A percentile compares a stretch with the other conserved stretches of the same genome.
Evolutionary conservation across 1,140 invertebrate genomes (phyloP).

Genomic region (Campoletis sonorensis): DNA sequence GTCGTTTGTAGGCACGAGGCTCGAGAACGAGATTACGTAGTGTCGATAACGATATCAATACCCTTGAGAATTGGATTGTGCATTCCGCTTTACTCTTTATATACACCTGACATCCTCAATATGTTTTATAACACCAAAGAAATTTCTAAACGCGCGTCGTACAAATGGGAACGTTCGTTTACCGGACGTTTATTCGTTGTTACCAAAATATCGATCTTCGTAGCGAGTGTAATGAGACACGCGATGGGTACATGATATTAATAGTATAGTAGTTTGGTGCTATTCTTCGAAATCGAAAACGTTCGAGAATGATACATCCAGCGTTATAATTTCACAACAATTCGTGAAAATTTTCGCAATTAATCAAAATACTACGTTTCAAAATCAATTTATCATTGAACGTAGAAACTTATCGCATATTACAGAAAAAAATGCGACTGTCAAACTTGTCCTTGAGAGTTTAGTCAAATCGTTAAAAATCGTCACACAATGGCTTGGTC

Average conservation of each 20-base stretch:
- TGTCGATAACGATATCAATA: constrained; percentile 39
- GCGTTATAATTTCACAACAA: neutral
- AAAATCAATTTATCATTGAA: too few relatives aligned
- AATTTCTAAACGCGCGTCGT: neutral
- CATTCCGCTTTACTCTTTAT: neutral
- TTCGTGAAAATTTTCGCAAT: neutral
- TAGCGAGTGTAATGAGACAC: constrained; percentile 28
- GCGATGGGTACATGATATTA: constrained; percentile 31
- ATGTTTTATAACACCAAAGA: neutral
- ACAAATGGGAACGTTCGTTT: neutral
- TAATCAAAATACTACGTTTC: too few relatives aligned
- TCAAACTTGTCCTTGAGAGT: too few relatives aligned
- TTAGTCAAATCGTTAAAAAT: too few relatives aligned
- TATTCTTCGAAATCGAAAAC: neutral
- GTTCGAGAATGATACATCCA: constrained; percentile 3
- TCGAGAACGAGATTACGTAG: constrained; percentile 3
- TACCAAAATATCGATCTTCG: constrained; percentile 26
- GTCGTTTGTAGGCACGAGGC: constrained; percentile 2
- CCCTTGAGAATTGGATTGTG: constrained; percentile 42
- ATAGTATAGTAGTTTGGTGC: constrained; percentile 10
- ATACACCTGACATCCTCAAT: neutral
- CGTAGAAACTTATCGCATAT: too few relatives aligned
- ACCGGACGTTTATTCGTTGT: neutral
- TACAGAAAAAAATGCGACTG: too few relatives aligned
- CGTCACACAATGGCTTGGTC: too few relatives aligned